phyloP scores from a whole-genome alignment of 2,113 vertebrate species.

The Conger conger region DNA sequence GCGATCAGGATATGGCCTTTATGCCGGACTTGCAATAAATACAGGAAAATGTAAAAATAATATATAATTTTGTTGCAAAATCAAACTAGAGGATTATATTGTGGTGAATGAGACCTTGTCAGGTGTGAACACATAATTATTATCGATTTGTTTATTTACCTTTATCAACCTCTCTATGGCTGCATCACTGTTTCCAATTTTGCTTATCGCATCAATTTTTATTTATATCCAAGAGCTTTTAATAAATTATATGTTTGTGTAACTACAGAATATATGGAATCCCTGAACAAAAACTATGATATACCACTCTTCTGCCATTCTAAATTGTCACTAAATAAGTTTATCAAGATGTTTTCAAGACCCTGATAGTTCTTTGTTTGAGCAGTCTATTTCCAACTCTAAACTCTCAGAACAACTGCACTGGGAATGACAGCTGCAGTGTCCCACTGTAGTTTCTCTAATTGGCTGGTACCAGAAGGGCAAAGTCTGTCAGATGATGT shows the following conservation, averaged over 20 bases:
- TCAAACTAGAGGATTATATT: too few relatives aligned
- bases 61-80: too few relatives aligned
- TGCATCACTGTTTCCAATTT: too few relatives aligned
- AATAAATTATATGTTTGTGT: background rate
- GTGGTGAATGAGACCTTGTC: too few relatives aligned
- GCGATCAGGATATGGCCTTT: background rate
- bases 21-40: too few relatives aligned
- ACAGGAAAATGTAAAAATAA: too few relatives aligned
- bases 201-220: background rate
- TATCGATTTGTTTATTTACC: too few relatives aligned
- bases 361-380: background rate
- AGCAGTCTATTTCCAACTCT: background rate
- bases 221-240: background rate
- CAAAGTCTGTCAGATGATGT: conserved; percentile 7
- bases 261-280: background rate
- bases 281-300: background rate
- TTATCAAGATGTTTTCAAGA: background rate
- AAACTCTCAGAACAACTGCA: background rate
- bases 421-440: conserved; percentile 4
- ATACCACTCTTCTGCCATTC: background rate
- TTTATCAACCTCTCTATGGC: too few relatives aligned
- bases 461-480: background rate
- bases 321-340: background rate
- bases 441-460: conserved; percentile 1
- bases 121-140: too few relatives aligned